Evolutionary conservation across 2,888 invertebrate species (phyloP).

Genomic region (Deroplatys truncata): DNA sequence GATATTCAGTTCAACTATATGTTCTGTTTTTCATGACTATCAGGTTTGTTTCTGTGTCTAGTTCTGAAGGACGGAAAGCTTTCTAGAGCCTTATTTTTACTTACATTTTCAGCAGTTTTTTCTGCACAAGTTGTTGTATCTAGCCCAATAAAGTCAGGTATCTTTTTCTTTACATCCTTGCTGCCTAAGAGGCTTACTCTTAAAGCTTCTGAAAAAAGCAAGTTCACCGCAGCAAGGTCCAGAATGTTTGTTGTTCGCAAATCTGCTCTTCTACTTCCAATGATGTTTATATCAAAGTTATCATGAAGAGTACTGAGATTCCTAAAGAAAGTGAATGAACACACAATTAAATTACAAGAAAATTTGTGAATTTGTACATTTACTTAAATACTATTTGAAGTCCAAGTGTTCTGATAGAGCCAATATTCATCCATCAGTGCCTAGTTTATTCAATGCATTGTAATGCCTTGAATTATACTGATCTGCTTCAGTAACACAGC

Average conservation of each 20-base stretch:
- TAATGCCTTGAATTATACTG: too few relatives aligned
- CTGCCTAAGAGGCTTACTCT: constrained; percentile 46
- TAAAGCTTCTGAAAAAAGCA: constrained; percentile 60
- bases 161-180: background rate
- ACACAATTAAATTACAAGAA: background rate
- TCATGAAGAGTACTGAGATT: constrained; percentile 47
- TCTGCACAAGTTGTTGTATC: constrained; percentile 54
- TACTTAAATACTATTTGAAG: too few relatives aligned
- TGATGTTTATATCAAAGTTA: constrained; percentile 44
- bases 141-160: constrained; percentile 38
- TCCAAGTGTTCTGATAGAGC: too few relatives aligned
- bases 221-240: constrained; percentile 59
- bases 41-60: too few relatives aligned
- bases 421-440: too few relatives aligned
- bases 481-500: too few relatives aligned
- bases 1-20: too few relatives aligned
- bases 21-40: too few relatives aligned
- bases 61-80: background rate
- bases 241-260: constrained; percentile 46
- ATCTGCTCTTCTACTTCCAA: constrained; percentile 29
- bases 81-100: constrained; percentile 29
- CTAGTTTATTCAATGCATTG: too few relatives aligned
- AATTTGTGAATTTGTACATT: background rate
- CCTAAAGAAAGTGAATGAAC: constrained; percentile 36
- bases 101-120: constrained; percentile 57